phyloP scores from a whole-genome alignment of 2,888 invertebrate genomes.

The Platycheirus rosarum region DNA sequence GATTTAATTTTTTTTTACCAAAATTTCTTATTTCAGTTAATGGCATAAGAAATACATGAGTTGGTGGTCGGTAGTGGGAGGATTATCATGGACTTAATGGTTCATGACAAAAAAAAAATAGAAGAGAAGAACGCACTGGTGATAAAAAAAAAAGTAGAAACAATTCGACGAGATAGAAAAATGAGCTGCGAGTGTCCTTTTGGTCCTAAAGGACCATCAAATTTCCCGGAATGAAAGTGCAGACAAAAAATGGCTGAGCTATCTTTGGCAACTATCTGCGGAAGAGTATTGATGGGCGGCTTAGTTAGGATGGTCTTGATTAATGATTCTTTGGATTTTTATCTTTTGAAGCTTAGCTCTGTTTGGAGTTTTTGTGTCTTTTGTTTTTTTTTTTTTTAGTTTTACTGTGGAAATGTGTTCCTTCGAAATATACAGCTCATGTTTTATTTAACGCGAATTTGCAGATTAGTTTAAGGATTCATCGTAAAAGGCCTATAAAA shows the following conservation, averaged over 20 bases:
- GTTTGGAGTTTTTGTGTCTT: too few relatives aligned
- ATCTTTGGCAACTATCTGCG: conserved; percentile 19
- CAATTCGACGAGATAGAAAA: conserved; percentile 39
- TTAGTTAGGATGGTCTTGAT: conserved; percentile 52
- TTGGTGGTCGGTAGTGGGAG: neutral
- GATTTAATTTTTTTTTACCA: neutral
- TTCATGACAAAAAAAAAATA: conserved; percentile 61
- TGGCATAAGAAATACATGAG: conserved; percentile 23
- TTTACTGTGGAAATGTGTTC: neutral
- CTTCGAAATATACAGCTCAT: neutral
- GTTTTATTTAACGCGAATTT: neutral
- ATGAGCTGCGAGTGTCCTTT: conserved; percentile 53
- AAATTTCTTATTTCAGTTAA: conserved; percentile 44
- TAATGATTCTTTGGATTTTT: conserved; percentile 51
- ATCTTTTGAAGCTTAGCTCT: conserved; percentile 34
- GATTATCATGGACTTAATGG: conserved; percentile 40
- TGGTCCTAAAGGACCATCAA: conserved; percentile 44
- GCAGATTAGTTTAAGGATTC: neutral
- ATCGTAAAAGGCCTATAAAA: too few relatives aligned
- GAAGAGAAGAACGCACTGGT: conserved; percentile 5
- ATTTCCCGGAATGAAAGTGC: conserved; percentile 41
- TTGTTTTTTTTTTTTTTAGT: conserved; percentile 15
- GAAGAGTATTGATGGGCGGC: conserved; percentile 45
- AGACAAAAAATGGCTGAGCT: conserved; percentile 13
- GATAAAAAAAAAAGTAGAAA: conserved; percentile 23